phyloP scores from a whole-genome alignment of 2,113 vertebrate species.

The Oncorhynchus keta region DNA sequence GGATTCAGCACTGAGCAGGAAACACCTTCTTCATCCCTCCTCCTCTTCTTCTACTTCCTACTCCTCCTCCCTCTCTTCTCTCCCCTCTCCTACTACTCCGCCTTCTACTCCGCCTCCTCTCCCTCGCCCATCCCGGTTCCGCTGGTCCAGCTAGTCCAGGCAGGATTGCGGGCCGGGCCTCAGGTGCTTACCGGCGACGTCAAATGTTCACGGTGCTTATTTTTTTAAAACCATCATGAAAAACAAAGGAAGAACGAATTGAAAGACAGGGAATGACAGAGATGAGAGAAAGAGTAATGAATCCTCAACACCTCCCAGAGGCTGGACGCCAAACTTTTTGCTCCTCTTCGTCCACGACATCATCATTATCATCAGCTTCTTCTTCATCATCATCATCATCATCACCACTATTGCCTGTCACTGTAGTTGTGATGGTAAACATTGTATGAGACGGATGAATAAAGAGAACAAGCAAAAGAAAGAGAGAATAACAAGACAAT shows the following conservation, averaged over 20 bases:
- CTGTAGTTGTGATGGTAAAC: slow-evolving; percentile 66
- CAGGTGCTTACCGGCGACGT: slow-evolving; percentile 60
- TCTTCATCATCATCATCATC: slow-evolving; percentile 44
- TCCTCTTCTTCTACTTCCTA: slow-evolving; percentile 23
- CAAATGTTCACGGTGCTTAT: slow-evolving; percentile 60
- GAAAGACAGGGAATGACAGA: slow-evolving; percentile 48
- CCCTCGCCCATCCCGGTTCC: slow-evolving; percentile 37
- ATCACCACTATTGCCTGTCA: slow-evolving; percentile 47
- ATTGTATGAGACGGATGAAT: slow-evolving; percentile 70
- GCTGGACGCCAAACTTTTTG: slow-evolving; percentile 40
- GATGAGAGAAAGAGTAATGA: slow-evolving; percentile 44
- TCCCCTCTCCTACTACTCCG: slow-evolving; percentile 7
- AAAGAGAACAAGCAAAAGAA: slow-evolving; percentile 69
- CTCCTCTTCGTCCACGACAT: slow-evolving; percentile 51
- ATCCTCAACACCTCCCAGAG: slow-evolving; percentile 32
- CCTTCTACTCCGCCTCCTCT: slow-evolving; percentile 10
- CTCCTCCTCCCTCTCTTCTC: slow-evolving; percentile 10
- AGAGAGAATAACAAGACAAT: slow-evolving; percentile 35
- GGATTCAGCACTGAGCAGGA: slow-evolving; percentile 88
- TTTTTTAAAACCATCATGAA: slow-evolving; percentile 41
- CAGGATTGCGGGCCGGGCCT: slow-evolving; percentile 48
- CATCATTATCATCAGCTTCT: slow-evolving; percentile 44
- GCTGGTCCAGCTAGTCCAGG: slow-evolving; percentile 41
- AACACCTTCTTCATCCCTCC: slow-evolving; percentile 40
- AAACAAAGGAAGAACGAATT: slow-evolving; percentile 42